Base-by-base conservation (phyloP, 1,140 invertebrate genomes). In the Drosophila bocki region DNA sequence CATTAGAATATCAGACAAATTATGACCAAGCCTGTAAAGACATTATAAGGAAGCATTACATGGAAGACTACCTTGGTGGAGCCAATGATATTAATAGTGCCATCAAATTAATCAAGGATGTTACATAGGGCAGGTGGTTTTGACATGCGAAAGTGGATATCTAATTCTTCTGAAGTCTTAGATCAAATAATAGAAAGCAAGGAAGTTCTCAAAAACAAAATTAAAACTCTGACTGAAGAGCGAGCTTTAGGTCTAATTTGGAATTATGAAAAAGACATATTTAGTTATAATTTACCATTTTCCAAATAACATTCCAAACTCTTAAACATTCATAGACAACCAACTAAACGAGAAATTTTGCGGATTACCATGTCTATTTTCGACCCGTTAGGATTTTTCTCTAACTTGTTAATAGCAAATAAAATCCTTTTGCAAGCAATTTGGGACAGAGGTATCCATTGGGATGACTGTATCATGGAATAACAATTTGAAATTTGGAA, bases 71-170 rank as follows among this genome's bases (percentile, higher is more conserved):
- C 22, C 22, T 22, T 22, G 22, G 22, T 22, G 22, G 22, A 50
- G 67, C 60, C 3, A 68, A 70, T 15, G 64, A 68, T 1, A 53
- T 51, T 42, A 47, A n/a, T 0, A 78, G 79, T 12, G 78, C 86
- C 0, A 57, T 42, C 3, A 41, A 70, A 17, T 45, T 70, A 12
- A 63, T 54, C 1, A 63, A 70, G 13, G 39, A 70, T 3, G 67
- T 53, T 7, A 68, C 62, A 67, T 22, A 45, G 47, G 50, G 44
- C 22, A 32, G 56, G 33, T 45, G 63, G 63, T 13, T 74, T 74
- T 35, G 22, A 68, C n/a, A 75, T 75, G 41, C 37, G 70, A 26
- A 74, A 74, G 32, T 74, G 56, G 62, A 41, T 68, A 39, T 74
- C 48, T 2, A 68, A 74, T 17, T 67, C 47, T 8, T 12, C 32